These are phyloP conservation scores for Gallirallus australis DNA, from an alignment of 2,797 vertebrate genomes.

Conservation along the genomic window DNA sequence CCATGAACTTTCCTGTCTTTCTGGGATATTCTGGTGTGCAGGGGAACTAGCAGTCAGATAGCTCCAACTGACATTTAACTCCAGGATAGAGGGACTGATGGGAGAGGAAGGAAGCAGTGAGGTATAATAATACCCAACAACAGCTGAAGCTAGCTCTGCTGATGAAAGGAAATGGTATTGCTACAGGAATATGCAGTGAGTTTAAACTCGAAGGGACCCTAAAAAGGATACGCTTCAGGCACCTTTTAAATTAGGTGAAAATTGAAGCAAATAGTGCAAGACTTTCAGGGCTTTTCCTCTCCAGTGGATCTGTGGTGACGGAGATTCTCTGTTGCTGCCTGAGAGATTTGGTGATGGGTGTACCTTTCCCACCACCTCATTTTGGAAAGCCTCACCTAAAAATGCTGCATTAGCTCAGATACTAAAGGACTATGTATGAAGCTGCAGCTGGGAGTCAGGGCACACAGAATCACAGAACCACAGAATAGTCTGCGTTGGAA, in stretches of 20 bases:
- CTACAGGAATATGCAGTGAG: neutral
- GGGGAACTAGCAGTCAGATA: neutral
- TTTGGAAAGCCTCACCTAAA: neutral
- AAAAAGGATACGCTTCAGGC: neutral
- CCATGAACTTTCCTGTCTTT: neutral
- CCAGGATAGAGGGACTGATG: neutral
- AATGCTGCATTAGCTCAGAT: neutral
- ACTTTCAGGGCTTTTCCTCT: neutral
- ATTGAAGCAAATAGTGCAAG: neutral
- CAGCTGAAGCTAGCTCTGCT: constrained; percentile 42
- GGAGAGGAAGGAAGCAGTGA: constrained; percentile 38
- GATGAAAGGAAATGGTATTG: constrained; percentile 1
- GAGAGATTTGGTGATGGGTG: neutral
- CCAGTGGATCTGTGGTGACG: neutral
- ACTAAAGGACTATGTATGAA: neutral
- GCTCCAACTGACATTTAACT: neutral
- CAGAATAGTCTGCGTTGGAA: too few relatives aligned
- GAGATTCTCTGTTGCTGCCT: neutral
- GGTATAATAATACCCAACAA: constrained; percentile 33
- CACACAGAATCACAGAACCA: too few relatives aligned
- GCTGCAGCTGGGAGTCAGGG: neutral
- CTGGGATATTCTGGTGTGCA: neutral
- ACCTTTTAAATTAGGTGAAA: neutral
- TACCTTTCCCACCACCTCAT: neutral
- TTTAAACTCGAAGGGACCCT: neutral